Percentiles rank a stretch among this genome's conserved stretches.
Evolutionary conservation across 1,140 invertebrate genomes (phyloP).

Genomic region (fruit fly (Drosophila melanogaster)): Release_6_plus_ISO1_MT NT_033777.3:7095001-7095500

Average conservation of each 20-base stretch:
- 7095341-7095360: slow-evolving; percentile 71
- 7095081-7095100: slow-evolving; percentile 79
- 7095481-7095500: slow-evolving; percentile 70
- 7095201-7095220: not conserved
- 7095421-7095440: slow-evolving; percentile 77
- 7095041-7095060: slow-evolving; percentile 75
- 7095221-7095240: slow-evolving; percentile 33
- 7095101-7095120: slow-evolving; percentile 33
- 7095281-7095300: not conserved
- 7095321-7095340: slow-evolving; percentile 18
- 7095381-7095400: slow-evolving; percentile 70
- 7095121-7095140: slow-evolving; percentile 2
- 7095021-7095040: slow-evolving; percentile 53
- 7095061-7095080: slow-evolving; percentile 83
- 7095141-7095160: slow-evolving; percentile 13
- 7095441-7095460: slow-evolving; percentile 77
- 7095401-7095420: slow-evolving; percentile 37
- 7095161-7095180: not conserved
- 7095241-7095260: slow-evolving; percentile 63
- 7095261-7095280: slow-evolving; percentile 21
- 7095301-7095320: slow-evolving; percentile 3
- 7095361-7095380: slow-evolving; percentile 82
- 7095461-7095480: slow-evolving; percentile 72
- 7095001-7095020: not conserved
- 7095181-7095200: slow-evolving; percentile 8